Conservation (phyloP, 1,140 invertebrate genomes). For the Anthonomus grandis region DNA sequence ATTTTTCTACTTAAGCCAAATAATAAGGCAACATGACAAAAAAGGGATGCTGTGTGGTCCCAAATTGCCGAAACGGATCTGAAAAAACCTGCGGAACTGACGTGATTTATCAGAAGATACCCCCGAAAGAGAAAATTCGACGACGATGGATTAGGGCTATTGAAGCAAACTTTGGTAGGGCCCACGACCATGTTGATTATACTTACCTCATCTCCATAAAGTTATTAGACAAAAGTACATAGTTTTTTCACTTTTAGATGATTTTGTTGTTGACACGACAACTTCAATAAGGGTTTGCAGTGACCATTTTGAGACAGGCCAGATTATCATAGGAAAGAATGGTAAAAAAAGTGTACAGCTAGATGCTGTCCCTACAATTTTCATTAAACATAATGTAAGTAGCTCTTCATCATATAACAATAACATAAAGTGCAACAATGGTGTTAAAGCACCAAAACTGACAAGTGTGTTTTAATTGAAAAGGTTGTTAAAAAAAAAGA, state of each 20-base stretch:
- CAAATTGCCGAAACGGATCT: conserved; percentile 8
- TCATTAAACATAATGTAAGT: conserved; percentile 2
- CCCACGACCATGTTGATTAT: neutral
- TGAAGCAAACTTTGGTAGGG: conserved; percentile 1
- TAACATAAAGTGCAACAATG: neutral
- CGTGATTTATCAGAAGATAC: conserved; percentile 9
- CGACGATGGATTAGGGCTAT: conserved; percentile 11
- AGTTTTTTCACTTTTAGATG: conserved; percentile 5
- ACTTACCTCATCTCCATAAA: neutral
- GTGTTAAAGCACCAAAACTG: neutral
- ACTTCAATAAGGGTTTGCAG: conserved; percentile 1
- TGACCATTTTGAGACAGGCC: conserved; percentile 8
- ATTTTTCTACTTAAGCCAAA: too few species aligned
- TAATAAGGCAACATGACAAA: conserved; percentile 18
- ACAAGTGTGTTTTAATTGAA: neutral
- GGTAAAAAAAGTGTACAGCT: neutral
- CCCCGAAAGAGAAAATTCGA: conserved; percentile 12
- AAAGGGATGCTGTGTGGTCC: conserved; percentile 6
- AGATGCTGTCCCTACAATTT: conserved; percentile 10
- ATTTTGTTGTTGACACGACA: neutral
- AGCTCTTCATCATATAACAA: neutral
- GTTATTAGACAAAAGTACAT: neutral
- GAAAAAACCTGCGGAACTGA: conserved; percentile 5
- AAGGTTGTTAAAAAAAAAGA: conserved; percentile 13
- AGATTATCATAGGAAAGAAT: conserved; percentile 1